These are phyloP conservation scores for Vanessa atalanta DNA, from an alignment of 1,140 invertebrate species.

Conservation along the genomic window DNA sequence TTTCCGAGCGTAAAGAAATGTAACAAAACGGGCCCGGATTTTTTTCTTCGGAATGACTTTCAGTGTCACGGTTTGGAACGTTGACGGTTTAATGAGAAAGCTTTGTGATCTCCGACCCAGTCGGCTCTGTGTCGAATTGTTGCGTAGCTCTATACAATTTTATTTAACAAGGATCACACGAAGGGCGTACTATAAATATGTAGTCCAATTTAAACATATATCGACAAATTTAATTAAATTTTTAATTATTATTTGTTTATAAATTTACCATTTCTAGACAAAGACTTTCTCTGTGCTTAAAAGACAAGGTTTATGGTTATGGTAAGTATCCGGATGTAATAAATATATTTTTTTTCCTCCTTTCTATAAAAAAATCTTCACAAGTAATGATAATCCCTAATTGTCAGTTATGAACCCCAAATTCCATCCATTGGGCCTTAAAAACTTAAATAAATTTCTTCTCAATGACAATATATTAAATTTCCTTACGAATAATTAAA, in stretches of 20 bases:
- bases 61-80: slow-evolving; percentile 72
- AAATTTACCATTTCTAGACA: no score
- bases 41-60: slow-evolving; percentile 75
- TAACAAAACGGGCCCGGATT: slow-evolving; percentile 70
- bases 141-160: slow-evolving; percentile 59
- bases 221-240: not conserved
- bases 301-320: no score
- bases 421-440: no score
- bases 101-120: slow-evolving; percentile 70
- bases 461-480: no score
- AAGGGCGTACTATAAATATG: slow-evolving; percentile 35
- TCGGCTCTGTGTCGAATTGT: slow-evolving; percentile 75
- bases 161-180: slow-evolving; percentile 61
- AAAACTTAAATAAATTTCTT: no score
- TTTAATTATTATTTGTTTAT: not conserved
- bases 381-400: no score
- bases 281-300: no score
- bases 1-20: slow-evolving; percentile 74
- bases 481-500: no score
- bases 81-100: slow-evolving; percentile 78
- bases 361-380: no score
- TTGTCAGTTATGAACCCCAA: no score
- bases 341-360: no score
- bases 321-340: no score
- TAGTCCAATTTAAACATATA: slow-evolving; percentile 4